Evolutionary conservation across 2,113 vertebrate species (phyloP), one percentile per base, ranked within the genome.

Genomic region (Physeter macrocephalus): DNA sequence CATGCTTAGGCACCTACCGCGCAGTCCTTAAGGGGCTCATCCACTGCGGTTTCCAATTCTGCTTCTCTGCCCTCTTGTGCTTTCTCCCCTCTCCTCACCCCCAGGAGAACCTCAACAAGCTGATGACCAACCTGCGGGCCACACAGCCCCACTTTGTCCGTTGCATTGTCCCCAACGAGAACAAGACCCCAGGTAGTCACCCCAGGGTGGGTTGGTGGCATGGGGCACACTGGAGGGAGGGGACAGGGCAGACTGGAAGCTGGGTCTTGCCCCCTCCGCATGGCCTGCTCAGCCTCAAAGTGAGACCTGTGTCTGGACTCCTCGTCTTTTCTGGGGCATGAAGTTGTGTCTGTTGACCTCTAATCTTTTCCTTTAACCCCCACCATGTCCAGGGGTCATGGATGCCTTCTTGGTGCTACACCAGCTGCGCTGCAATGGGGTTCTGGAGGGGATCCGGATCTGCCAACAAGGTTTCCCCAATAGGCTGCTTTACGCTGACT

Each of bases 81-180:
- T 72, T 91, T 96, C 86, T 69, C 59, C 71, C 91, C 86, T 94
- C 15, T 66, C 14, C 1, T 93, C 21, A 80, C 75, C 92, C 86
- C 97, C 98, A 99, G 99, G 99, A 99, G 98, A 99, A 99, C 95
- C 99, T 99, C 96, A 99, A 99, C 98, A 99, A 99, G 98, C 98
- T 99, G 98, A 99, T 99, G 99, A 99, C 99, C 89, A 99, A 99
- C 97, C 98, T 99, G 77, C 98, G 99, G 90, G 99, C 99, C 98
- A 99, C 99, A 2, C 99, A 99, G 98, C 99, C 99, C 62, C 99
- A 99, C 98, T 99, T 99, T 31, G 99, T 99, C 21, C 99, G 99
- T 84, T 99, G 99, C 98, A 99, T 99, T 97, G 99, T 99, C 96
- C 99, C 99, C 23, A 99, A 99, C 3, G 99, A 99, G 98, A 99